phyloP scores from a whole-genome alignment of 2,888 invertebrate species.

The Nomada goodeniana region DNA sequence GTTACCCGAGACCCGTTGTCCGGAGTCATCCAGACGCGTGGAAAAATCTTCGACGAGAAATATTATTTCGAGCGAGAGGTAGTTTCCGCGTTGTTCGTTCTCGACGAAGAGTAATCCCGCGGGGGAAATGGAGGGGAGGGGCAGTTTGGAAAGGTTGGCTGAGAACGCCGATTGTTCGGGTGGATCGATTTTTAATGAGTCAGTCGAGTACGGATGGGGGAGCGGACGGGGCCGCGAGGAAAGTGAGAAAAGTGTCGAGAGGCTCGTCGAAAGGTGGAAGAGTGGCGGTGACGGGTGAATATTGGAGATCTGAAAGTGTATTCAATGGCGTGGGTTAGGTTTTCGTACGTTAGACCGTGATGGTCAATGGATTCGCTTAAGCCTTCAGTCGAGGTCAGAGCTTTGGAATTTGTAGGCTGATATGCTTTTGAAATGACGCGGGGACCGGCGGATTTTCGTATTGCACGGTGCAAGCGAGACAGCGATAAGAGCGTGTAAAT shows the following conservation, averaged over 20 bases:
- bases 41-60: slow-evolving; percentile 17
- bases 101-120: slow-evolving; percentile 11
- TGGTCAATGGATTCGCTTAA: no score
- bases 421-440: no score
- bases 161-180: background rate
- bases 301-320: no score
- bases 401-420: no score
- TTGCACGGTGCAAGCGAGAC: no score
- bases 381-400: no score
- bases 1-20: slow-evolving; percentile 33
- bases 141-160: background rate
- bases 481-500: no score
- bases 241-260: background rate
- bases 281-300: no score
- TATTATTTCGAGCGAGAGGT: background rate
- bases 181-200: slow-evolving; percentile 27
- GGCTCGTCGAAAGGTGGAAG: background rate
- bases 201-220: background rate
- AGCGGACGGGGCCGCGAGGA: background rate
- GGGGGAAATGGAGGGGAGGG: background rate
- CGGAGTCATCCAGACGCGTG: slow-evolving; percentile 25
- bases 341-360: no score
- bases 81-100: slow-evolving; percentile 10
- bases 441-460: no score
- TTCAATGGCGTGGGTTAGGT: no score